Base-by-base conservation (phyloP, 2,797 vertebrate species). In the Synaphobranchus kaupii region DNA sequence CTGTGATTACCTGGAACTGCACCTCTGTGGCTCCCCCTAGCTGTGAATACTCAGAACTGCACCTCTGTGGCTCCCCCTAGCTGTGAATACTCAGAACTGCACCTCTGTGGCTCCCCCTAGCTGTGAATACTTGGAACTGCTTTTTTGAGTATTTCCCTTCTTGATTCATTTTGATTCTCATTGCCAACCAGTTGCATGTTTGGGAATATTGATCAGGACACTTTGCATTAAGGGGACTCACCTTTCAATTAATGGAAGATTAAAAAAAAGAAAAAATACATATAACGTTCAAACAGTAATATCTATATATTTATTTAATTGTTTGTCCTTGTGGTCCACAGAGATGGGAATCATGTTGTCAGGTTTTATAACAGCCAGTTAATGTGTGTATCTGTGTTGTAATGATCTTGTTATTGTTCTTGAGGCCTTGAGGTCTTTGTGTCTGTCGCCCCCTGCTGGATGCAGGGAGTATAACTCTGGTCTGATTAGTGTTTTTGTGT, bases 101-200 rank as follows among this genome's bases (percentile, higher is more conserved):
- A 89, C 88, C 80, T 84, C 6, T 52, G 80, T 68, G 78, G 58
- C 82, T 31, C 82, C 68, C 86, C 87, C 88, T 90, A 80, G 58
- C 56, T 82, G 88, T 87, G 80, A 84, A 83, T 47, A 84, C 76
- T 34, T 56, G 85, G 83, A 90, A 90, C 66, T 90, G 86, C 86
- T 89, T 88, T 80, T 84, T 31, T 84, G 28, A 87, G 76, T 86
- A 47, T 66, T 31, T 85, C n/a, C 58, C 48, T 39, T 28, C n/a
- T 15, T 71, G 68, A 87, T 66, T 85, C 84, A 66, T 80, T 68
- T 81, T 47, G 44, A 71, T 87, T 88, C 73, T 87, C 80, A 54
- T 52, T 85, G 81, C 58, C 84, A 89, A 88, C 82, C 48, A 83
- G 87, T 47, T 89, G 92, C 93, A 94, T 94, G 91, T 88, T 85